phyloP scores from a whole-genome alignment of 2,888 invertebrate species.

The Cataglyphis cursor region DNA sequence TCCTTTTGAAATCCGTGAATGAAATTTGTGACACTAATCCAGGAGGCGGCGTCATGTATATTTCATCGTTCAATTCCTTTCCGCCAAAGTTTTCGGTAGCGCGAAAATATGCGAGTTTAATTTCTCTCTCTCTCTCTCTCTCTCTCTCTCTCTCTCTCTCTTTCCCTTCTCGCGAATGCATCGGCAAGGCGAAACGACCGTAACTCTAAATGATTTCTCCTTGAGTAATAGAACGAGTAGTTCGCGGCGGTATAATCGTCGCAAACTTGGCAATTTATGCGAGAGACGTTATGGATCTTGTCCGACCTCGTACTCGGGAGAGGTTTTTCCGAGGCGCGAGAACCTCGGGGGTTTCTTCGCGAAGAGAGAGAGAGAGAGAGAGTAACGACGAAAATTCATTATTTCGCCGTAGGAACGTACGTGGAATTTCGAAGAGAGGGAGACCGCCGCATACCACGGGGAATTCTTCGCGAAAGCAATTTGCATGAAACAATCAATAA shows the following conservation, averaged over 20 bases:
- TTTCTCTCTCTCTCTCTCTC: background rate
- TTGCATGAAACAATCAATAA: slow-evolving; percentile 48
- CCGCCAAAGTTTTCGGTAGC: background rate
- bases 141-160: background rate
- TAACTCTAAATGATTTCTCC: slow-evolving; percentile 33
- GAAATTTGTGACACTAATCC: background rate
- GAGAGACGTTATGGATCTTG: background rate
- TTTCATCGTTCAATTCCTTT: slow-evolving; percentile 35
- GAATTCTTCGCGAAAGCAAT: slow-evolving; percentile 27
- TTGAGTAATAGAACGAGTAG: slow-evolving; percentile 10
- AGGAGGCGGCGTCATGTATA: slow-evolving; percentile 5
- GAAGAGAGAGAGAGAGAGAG: too few species aligned
- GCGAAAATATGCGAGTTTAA: slow-evolving; percentile 37
- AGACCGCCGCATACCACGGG: slow-evolving; percentile 22
- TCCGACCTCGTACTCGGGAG: background rate
- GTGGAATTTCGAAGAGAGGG: slow-evolving; percentile 24
- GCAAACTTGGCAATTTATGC: slow-evolving; percentile 25
- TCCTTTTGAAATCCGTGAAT: slow-evolving; percentile 7
- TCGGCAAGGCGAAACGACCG: background rate
- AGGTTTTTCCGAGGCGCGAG: slow-evolving; percentile 21
- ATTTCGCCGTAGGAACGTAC: slow-evolving; percentile 21
- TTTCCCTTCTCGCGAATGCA: background rate
- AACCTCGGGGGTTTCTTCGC: background rate
- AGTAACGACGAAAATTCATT: slow-evolving; percentile 36
- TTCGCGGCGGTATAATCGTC: slow-evolving; percentile 3